phyloP scores from a whole-genome alignment of 2,888 invertebrate genomes.

The Phyto melanocephala region DNA sequence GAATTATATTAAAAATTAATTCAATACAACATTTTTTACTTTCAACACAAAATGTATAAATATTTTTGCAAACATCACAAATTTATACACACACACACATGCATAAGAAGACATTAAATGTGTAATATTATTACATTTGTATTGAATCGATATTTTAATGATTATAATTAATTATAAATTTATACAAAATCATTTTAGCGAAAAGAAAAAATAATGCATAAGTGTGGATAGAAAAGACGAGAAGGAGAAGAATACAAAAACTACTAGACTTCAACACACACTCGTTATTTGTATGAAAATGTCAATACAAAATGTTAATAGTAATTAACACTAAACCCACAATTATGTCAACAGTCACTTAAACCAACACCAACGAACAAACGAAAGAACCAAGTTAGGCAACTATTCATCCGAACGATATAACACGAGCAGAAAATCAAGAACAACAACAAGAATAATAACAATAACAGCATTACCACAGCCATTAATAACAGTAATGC shows the following conservation, averaged over 20 bases:
- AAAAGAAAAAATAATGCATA: constrained; percentile 29
- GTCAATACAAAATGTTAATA: constrained; percentile 63
- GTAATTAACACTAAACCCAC: constrained; percentile 75
- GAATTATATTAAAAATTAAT: constrained; percentile 33
- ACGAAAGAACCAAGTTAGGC: background rate
- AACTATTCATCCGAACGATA: constrained; percentile 19
- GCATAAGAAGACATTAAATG: background rate
- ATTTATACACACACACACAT: background rate
- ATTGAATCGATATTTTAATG: too few species aligned
- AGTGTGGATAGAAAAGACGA: too few species aligned
- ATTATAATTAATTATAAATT: constrained; percentile 38
- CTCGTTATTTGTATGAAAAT: constrained; percentile 42
- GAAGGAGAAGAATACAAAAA: background rate
- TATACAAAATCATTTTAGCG: constrained; percentile 27
- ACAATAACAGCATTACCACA: background rate
- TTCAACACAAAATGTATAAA: constrained; percentile 12
- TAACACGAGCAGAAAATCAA: background rate
- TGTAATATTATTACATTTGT: too few species aligned
- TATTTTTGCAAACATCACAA: background rate
- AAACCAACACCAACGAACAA: constrained; percentile 67
- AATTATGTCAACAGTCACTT: constrained; percentile 76
- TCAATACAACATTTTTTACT: constrained; percentile 15
- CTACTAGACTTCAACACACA: background rate
- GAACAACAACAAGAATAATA: background rate
- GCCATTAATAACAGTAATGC: background rate